These are phyloP conservation scores for Penaeus indicus DNA, from an alignment of 1,140 invertebrate species.

Conservation along the genomic window DNA sequence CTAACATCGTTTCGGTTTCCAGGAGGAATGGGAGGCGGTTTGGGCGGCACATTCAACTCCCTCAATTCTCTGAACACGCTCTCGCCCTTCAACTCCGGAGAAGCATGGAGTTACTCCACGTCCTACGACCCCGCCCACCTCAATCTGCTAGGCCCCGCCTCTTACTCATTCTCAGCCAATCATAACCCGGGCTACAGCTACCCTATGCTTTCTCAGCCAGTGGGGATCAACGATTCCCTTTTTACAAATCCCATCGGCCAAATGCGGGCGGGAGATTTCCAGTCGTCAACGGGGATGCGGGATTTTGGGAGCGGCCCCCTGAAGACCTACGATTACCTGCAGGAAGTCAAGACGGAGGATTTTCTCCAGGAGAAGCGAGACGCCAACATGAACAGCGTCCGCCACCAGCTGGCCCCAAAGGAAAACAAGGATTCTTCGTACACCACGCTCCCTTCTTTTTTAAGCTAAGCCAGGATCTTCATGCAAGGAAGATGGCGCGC, in stretches of 20 bases:
- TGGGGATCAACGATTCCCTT: conserved; percentile 64
- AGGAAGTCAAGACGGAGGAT: conserved; percentile 64
- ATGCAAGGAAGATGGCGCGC: conserved; percentile 58
- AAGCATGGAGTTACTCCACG: conserved; percentile 61
- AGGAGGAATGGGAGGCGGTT: conserved; percentile 41
- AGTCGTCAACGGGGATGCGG: conserved; percentile 48
- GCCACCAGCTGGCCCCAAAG: conserved; percentile 49
- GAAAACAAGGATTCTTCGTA: conserved; percentile 64
- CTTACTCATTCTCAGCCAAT: conserved; percentile 62
- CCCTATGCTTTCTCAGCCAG: conserved; percentile 64
- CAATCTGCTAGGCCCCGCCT: conserved; percentile 58
- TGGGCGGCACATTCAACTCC: conserved; percentile 53
- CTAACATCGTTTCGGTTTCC: not conserved
- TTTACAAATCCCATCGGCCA: conserved; percentile 63
- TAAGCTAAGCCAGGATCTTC: conserved; percentile 66
- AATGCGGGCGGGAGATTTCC: conserved; percentile 61
- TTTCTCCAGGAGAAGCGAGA: conserved; percentile 63
- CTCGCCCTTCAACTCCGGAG: conserved; percentile 51
- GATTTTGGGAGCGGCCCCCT: conserved; percentile 51
- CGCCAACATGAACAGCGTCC: conserved; percentile 55
- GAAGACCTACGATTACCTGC: conserved; percentile 64
- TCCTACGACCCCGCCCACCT: conserved; percentile 62
- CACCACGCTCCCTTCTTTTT: conserved; percentile 66
- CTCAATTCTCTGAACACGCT: conserved; percentile 52
- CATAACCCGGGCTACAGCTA: conserved; percentile 64